Evolutionary conservation across 2,113 vertebrate species (phyloP), one percentile per base, ranked within the genome.

Genomic region (Pyrgilauda ruficollis): DNA sequence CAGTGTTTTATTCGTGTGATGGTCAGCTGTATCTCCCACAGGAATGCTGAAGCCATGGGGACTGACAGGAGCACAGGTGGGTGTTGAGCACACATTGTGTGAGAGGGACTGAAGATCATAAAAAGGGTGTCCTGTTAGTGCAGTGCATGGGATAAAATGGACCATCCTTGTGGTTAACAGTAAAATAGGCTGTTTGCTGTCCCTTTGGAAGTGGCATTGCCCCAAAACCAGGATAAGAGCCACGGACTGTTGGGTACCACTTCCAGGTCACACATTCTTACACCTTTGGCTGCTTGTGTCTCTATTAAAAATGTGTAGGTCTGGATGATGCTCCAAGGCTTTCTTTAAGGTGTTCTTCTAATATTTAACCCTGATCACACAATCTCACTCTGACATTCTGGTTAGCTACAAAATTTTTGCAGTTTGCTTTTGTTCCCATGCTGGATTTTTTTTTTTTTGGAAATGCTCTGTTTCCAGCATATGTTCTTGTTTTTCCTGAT

Each of bases 401-500:
- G 46, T 76, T 22, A 93, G 76, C 75, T 64, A 47, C 5, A 16
- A 77, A 89, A 72, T 94, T 83, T 88, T 62, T 67, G 41, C 61
- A 64, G 73, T 92, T 89, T 90, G 85, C 73, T 90, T 83, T 95
- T 80, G 83, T 96, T 97, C 96, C 64, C 93, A 93, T 91, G 72
- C 81, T 31, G 70, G 72, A 69, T n/a, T n/a, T n/a, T n/a, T n/a
- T 88, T 98, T 96, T 95, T 55, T 97, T 97, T 97, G 97, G 97
- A 97, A 90, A 74, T 74, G 77, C 63, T 94, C 64, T 76, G 44
- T 88, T 93, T 90, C 58, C 85, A 95, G 93, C 98, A 97, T 98
- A 83, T 98, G 98, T 96, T 98, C 95, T 91, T 98, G 90, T 95
- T 98, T 98, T 97, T 80, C 91, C 87, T 97, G 95, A 94, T 93